These are phyloP conservation scores for Pachycephala philippinensis DNA, from an alignment of 2,113 vertebrate species.

Conservation along the genomic window DNA sequence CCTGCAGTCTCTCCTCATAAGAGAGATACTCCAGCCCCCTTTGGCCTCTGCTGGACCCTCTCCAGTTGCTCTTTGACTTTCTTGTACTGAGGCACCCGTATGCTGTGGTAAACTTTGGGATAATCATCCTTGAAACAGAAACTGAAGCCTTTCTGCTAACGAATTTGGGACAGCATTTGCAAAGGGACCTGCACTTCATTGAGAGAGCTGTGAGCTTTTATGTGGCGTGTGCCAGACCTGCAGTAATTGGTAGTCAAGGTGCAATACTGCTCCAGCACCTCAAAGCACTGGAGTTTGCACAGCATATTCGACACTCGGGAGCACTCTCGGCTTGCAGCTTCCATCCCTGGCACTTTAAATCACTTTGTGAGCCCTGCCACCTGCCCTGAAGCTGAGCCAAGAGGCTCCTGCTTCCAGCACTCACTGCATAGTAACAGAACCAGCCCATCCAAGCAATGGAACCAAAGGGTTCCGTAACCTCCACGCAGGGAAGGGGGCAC, in stretches of 20 bases:
- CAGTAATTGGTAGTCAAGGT: neutral
- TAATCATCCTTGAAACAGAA: neutral
- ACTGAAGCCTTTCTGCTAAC: neutral
- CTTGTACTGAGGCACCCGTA: neutral
- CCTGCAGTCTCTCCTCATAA: neutral
- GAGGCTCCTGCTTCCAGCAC: neutral
- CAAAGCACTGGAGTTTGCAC: accelerated
- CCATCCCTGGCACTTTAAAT: neutral
- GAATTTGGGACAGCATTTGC: neutral
- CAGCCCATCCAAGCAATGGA: neutral
- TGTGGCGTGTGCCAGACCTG: neutral
- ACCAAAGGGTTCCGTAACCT: neutral
- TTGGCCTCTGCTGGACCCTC: neutral
- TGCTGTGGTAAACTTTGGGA: neutral
- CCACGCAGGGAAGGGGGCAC: neutral
- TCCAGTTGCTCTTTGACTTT: neutral
- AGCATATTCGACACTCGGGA: accelerated
- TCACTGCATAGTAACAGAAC: neutral
- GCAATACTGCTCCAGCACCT: accelerated
- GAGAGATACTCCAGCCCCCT: neutral
- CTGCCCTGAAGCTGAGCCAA: neutral
- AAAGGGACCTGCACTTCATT: neutral
- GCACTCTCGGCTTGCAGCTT: neutral
- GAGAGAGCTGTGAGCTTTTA: neutral
- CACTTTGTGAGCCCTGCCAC: neutral